Evolutionary conservation across 2,113 vertebrate genomes (phyloP).

Genomic region (Epinephelus fuscoguttatus): DNA sequence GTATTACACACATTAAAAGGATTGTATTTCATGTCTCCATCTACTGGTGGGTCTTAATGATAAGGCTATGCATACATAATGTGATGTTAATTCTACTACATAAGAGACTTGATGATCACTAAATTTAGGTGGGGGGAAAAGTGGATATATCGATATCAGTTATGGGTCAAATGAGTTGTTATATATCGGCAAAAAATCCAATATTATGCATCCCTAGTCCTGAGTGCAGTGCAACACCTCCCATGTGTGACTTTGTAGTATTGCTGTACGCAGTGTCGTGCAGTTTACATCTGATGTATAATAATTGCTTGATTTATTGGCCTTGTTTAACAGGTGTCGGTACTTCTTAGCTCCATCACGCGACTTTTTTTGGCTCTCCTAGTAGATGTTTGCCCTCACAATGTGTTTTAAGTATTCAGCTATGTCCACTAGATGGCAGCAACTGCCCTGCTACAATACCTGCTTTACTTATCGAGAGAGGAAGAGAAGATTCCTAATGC

Average conservation of each 20-base stretch:
- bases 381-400: neutral
- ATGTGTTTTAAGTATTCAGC: neutral
- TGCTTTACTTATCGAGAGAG: neutral
- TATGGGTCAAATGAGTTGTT: too few species aligned
- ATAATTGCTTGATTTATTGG: neutral
- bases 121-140: too few species aligned
- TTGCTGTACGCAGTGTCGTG: neutral
- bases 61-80: too few species aligned
- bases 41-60: too few species aligned
- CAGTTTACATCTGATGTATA: neutral
- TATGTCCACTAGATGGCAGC: constrained; percentile 75
- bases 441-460: neutral
- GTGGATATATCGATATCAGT: too few species aligned
- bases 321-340: neutral
- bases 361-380: neutral
- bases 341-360: neutral
- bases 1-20: too few species aligned
- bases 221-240: neutral
- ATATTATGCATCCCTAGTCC: too few species aligned
- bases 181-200: too few species aligned
- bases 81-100: too few species aligned
- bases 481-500: neutral
- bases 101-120: too few species aligned
- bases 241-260: neutral
- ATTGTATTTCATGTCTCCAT: too few species aligned